Evolutionary conservation across 2,797 vertebrate species (phyloP).

Genomic region (Sebastes iracundus): DNA sequence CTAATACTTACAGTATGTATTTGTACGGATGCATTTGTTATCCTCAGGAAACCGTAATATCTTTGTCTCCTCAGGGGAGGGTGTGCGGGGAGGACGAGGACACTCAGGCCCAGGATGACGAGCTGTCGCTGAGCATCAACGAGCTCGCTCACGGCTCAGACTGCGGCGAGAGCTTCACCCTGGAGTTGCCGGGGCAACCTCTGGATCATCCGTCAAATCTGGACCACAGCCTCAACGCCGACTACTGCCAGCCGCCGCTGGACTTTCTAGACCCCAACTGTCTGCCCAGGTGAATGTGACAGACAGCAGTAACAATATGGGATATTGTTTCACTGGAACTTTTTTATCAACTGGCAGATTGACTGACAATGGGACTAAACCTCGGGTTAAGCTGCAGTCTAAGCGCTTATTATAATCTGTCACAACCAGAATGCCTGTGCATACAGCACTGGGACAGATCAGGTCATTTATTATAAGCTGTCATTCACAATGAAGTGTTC

Average conservation of each 20-base stretch:
- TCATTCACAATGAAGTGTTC: neutral
- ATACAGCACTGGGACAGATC: neutral
- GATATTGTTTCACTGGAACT: neutral
- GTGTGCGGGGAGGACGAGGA: conserved; percentile 88
- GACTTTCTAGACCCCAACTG: conserved; percentile 81
- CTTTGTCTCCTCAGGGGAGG: conserved; percentile 72
- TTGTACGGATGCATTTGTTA: neutral
- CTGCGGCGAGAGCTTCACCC: conserved; percentile 92
- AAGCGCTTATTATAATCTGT: neutral
- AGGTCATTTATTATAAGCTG: neutral
- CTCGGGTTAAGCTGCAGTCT: neutral
- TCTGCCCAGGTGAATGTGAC: conserved; percentile 75
- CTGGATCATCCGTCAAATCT: conserved; percentile 82
- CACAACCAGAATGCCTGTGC: neutral
- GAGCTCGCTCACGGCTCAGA: conserved; percentile 92
- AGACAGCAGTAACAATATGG: conserved; percentile 1
- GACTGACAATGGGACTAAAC: neutral
- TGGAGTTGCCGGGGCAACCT: conserved; percentile 88
- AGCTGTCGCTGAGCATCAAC: conserved; percentile 89
- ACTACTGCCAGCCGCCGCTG: conserved; percentile 77
- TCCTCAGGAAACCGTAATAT: neutral
- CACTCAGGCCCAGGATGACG: conserved; percentile 89
- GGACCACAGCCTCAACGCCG: conserved; percentile 55
- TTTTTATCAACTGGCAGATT: neutral
- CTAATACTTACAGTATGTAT: neutral